These are phyloP conservation scores for Euproctis similis DNA, from an alignment of 2,888 invertebrate genomes.

Conservation along the genomic window DNA sequence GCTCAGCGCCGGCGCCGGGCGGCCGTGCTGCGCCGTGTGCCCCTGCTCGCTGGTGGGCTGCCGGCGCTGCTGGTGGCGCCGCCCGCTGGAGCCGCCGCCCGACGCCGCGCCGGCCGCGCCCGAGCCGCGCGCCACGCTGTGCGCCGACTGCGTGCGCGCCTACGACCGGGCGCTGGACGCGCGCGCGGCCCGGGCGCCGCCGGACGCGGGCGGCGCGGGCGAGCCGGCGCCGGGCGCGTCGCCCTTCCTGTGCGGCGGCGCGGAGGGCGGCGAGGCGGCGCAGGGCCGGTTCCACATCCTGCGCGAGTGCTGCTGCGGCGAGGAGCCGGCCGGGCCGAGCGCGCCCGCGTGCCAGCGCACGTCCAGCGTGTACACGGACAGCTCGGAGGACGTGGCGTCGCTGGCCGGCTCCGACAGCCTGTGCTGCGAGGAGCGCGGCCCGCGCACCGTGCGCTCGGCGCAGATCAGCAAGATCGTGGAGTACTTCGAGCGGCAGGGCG, in stretches of 20 bases:
- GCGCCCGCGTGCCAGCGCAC: conserved; percentile 75
- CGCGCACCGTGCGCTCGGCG: conserved; percentile 77
- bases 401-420: conserved; percentile 85
- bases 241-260: conserved; percentile 42
- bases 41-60: conserved; percentile 63
- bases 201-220: conserved; percentile 58
- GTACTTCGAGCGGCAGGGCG: conserved; percentile 88
- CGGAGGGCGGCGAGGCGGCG: conserved; percentile 22
- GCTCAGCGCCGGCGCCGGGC: conserved; percentile 39
- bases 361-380: conserved; percentile 90
- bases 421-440: conserved; percentile 80
- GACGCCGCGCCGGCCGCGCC: conserved; percentile 22
- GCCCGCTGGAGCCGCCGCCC: conserved; percentile 61
- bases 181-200: conserved; percentile 43
- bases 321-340: conserved; percentile 16
- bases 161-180: conserved; percentile 46
- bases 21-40: conserved; percentile 50
- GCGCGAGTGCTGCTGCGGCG: conserved; percentile 39
- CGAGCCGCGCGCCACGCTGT: conserved; percentile 26
- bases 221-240: conserved; percentile 73
- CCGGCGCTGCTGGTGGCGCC: conserved; percentile 64
- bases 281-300: conserved; percentile 48
- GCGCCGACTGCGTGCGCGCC: conserved; percentile 40
- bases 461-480: conserved; percentile 90
- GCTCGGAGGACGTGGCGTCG: conserved; percentile 89